Evolutionary conservation across 2,113 vertebrate genomes (phyloP).

Genomic region (Oreocharis arfaki): DNA sequence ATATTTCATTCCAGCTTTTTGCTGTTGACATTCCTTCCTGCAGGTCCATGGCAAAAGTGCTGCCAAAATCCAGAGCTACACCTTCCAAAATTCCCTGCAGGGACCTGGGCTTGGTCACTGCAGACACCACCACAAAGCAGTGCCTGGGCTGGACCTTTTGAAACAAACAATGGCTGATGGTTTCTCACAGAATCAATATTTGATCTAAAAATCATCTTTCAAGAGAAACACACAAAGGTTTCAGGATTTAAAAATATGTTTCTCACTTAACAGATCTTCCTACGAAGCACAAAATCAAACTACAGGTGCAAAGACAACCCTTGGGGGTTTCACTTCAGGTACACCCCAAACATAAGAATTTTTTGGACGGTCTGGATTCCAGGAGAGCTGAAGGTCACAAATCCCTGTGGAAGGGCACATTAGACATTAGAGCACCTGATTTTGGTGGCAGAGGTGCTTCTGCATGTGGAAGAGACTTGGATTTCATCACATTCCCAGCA

Average conservation of each 20-base stretch:
- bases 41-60: neutral
- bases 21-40: neutral
- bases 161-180: neutral
- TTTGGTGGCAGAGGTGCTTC: neutral
- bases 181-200: neutral
- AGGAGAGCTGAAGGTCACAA: neutral
- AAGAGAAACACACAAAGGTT: neutral
- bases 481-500: neutral
- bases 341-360: neutral
- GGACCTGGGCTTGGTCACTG: neutral
- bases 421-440: neutral
- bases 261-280: neutral
- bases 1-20: neutral
- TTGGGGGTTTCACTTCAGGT: fast-evolving
- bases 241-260: neutral
- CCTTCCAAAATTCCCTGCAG: neutral
- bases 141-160: neutral
- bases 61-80: neutral
- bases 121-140: neutral
- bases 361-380: neutral
- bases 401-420: neutral
- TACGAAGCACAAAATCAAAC: neutral
- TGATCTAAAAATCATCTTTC: neutral
- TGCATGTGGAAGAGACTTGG: neutral
- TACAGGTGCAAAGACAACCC: neutral